Evolutionary conservation across 2,113 vertebrate species (phyloP).

Genomic region (Dicaeum eximium): DNA sequence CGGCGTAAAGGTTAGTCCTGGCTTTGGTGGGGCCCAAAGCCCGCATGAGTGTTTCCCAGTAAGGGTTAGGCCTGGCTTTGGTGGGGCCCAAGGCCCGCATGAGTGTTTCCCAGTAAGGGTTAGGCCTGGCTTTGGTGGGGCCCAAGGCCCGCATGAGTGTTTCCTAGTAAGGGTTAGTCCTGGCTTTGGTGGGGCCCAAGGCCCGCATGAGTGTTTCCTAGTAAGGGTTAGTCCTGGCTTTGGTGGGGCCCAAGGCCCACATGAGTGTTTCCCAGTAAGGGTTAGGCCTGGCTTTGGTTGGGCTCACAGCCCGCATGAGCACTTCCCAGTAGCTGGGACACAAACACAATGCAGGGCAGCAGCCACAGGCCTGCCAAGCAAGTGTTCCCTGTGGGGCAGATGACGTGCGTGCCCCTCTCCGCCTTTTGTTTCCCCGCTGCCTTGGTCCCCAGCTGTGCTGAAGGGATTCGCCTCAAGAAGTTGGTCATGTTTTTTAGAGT

Average conservation of each 20-base stretch:
- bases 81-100: too few relatives aligned
- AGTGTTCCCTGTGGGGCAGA: background rate
- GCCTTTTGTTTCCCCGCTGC: background rate
- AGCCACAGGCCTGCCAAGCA: background rate
- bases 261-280: too few relatives aligned
- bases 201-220: too few relatives aligned
- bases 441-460: background rate
- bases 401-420: background rate
- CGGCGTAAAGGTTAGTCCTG: background rate
- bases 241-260: too few relatives aligned
- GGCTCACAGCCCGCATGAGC: background rate
- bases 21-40: background rate
- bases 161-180: too few relatives aligned
- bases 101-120: background rate
- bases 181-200: too few relatives aligned
- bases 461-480: background rate
- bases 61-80: too few relatives aligned
- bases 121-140: background rate
- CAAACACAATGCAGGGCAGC: background rate
- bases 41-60: background rate
- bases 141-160: too few relatives aligned
- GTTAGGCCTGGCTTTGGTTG: background rate
- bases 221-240: too few relatives aligned
- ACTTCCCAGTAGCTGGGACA: background rate
- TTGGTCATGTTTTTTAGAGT: fast-evolving